Evolutionary conservation across 1,140 invertebrate species (phyloP), one percentile per base, ranked within the genome.

Genomic region (Hermetia illucens): DNA sequence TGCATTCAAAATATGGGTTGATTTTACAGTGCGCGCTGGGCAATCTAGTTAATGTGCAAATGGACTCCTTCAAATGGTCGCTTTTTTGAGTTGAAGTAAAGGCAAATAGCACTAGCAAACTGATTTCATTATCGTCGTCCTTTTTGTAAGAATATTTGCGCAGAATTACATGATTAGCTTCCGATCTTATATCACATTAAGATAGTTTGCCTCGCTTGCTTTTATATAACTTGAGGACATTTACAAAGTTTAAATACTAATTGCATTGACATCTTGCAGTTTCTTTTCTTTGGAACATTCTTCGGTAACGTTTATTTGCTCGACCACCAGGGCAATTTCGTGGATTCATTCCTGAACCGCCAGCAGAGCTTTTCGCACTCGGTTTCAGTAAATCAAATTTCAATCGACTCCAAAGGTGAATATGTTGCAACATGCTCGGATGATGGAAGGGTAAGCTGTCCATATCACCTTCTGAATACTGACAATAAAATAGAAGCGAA

Each of bases 341-440:
- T 87, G 3, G 53, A 66, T 29, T 57, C 58, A 33, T 60, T 66
- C 20, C 52, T 63, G 31, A 70, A 64, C 15, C 68, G 63, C 1
- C 62, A 72, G 42, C 74, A 74, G 21, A 81, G 77, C 52, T 89
- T 42, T 40, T 72, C 79, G 31, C 92, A 97, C 51, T 74, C 82
- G 10, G 80, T 90, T 5, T 79, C 85, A 25, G 85, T 97, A 1
- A 96, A 95, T 66, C 81, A 88, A 53, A 90, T 98, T 43, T 90
- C 86, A 39, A 88, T 97, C 42, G 93, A 97, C 58, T 59, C 72
- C 21, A 89, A 79, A 55, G 93, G 92, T 17, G 53, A 58, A 43
- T 55, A 51, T 45, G 51, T 60, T 1, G 84, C 82, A n/a, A 91
- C 86, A 32, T 96, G 92, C 61, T 93, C 90, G 1, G 88, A 95